phyloP scores from a whole-genome alignment of 1,140 invertebrate genomes.

The Myzus persicae region DNA sequence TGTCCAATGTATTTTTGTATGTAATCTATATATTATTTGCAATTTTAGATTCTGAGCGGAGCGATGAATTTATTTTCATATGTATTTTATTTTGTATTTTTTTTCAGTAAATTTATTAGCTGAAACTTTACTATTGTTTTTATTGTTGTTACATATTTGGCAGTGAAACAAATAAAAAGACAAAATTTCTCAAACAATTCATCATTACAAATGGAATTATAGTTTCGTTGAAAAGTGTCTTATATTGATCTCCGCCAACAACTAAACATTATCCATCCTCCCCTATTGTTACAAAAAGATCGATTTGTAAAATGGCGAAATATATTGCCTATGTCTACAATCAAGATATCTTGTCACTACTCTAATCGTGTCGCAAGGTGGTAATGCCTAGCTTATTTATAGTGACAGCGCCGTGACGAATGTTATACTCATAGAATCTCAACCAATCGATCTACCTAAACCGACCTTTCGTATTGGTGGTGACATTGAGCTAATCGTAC shows the following conservation, averaged over 20 bases:
- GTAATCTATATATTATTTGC: background rate
- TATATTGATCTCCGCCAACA: background rate
- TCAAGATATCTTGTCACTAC: background rate
- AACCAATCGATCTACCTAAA: background rate
- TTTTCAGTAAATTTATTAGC: background rate
- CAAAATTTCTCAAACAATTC: background rate
- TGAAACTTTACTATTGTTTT: background rate
- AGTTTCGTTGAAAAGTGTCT: background rate
- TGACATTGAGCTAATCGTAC: background rate
- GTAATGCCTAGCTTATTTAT: background rate
- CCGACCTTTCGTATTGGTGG: background rate
- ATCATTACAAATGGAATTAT: background rate
- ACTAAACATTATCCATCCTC: background rate
- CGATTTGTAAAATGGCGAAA: background rate
- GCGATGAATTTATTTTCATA: too few relatives aligned
- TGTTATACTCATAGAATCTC: background rate
- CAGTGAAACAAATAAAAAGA: background rate
- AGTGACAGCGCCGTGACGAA: background rate
- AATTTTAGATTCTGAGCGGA: too few relatives aligned
- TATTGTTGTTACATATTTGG: background rate
- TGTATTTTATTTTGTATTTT: too few relatives aligned
- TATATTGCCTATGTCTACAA: background rate
- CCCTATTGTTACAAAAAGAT: conserved; percentile 11
- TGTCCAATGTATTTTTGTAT: background rate
- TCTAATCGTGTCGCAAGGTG: background rate